Evolutionary conservation across 2,113 vertebrate genomes (phyloP), one percentile per base, ranked within the genome.

Genomic region (Hiodon alosoides): DNA sequence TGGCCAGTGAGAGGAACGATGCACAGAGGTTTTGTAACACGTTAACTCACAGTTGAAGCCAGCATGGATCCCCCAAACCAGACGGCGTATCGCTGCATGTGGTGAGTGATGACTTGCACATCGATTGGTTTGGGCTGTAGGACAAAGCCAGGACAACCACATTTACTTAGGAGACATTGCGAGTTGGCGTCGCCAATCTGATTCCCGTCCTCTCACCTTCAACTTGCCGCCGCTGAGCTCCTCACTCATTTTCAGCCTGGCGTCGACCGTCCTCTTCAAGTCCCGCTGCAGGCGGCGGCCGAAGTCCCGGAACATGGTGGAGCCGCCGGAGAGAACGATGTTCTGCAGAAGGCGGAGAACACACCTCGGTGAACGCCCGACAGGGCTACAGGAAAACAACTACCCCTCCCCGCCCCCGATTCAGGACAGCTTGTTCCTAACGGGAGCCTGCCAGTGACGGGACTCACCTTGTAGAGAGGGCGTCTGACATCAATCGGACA

Each of bases 61-160:
- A 98, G 81, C 97, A 98, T 98, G n/a, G 96, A 98, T 81, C 96
- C 96, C 85, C 96, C 96, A 80, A 98, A 98, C 96, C 96, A 98
- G 83, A 98, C 97, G 1, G 97, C 97, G 0, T 98, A 98, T 91
- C 97, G 92, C 82, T 98, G 97, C 97, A 98, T 98, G 81, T 98
- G 97, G 84, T 98, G 97, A 50, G 96, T 98, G 76, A 98, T 93
- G 65, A 98, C 97, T 83, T 99, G 96, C 65, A 99, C 97, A 75
- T 98, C 97, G 68, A 99, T 99, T 73, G 96, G 97, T 87, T 99
- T 99, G 5, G 97, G 97, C 97, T 99, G 80, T 4, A 76, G 65
- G 79, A 7, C 68, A 77, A 79, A 2, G 57, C 4, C 1, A 66
- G 52, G 74, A 16, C 64, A 66, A 17, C 7, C 7, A 8, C 46